phyloP scores from a whole-genome alignment of 92 coral and sea anemone species.

The Chrysogorgia sp. region DNA sequence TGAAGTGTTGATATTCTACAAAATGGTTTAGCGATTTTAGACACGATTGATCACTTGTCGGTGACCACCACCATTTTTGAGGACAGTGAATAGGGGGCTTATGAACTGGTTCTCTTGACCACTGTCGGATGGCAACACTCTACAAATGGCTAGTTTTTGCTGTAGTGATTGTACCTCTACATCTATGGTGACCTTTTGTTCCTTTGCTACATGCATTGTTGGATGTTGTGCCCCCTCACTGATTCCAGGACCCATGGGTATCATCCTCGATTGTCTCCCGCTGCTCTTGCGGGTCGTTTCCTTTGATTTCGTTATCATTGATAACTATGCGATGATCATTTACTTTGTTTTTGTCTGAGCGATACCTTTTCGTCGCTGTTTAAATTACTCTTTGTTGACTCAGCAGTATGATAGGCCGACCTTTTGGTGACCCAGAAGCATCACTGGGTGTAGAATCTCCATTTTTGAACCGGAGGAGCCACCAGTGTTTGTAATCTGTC shows the following conservation, averaged over 20 bases:
- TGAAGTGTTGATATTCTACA: constrained; percentile 49
- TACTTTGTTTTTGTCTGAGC: constrained; percentile 17
- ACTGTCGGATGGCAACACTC: background rate
- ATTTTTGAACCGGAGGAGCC: constrained; percentile 51
- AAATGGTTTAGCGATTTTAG: constrained; percentile 16
- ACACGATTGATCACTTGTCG: constrained; percentile 40
- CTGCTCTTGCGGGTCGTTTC: constrained; percentile 12
- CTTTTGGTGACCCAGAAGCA: constrained; percentile 57
- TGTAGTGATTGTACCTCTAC: constrained; percentile 13
- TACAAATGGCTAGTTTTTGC: constrained; percentile 7
- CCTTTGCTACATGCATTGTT: constrained; percentile 7
- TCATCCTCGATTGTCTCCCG: constrained; percentile 31
- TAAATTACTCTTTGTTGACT: constrained; percentile 50
- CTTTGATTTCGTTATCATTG: background rate
- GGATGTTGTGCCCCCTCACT: constrained; percentile 17
- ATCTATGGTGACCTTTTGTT: constrained; percentile 4
- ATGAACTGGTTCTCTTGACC: constrained; percentile 1
- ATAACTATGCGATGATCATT: too few relatives aligned
- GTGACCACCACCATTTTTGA: constrained; percentile 45
- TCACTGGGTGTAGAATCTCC: constrained; percentile 42
- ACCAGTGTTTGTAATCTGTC: constrained; percentile 35
- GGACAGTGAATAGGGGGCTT: constrained; percentile 47
- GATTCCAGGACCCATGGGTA: constrained; percentile 22
- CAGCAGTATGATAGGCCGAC: constrained; percentile 24
- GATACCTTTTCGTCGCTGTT: constrained; percentile 38